These are phyloP conservation scores for Takifugu flavidus DNA, from an alignment of 2,113 vertebrate species.

Conservation along the genomic window DNA sequence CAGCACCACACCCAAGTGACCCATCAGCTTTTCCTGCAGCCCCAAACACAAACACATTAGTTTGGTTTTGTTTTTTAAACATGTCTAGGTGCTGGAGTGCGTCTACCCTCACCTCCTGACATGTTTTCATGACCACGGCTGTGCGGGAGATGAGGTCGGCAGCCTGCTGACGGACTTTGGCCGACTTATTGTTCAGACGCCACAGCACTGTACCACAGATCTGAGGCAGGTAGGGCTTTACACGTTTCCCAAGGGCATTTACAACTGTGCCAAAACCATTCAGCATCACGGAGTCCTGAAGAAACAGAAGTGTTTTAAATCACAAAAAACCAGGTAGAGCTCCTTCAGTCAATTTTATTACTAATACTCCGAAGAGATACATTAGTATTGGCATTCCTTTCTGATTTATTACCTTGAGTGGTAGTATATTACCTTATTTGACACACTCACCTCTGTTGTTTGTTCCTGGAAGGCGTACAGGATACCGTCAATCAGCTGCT, in stretches of 20 bases:
- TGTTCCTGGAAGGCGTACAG: slow-evolving; percentile 98
- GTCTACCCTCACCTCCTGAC: slow-evolving; percentile 84
- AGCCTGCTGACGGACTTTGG: slow-evolving; percentile 96
- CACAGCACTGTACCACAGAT: slow-evolving; percentile 98
- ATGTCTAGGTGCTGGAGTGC: too few species aligned
- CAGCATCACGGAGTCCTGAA: slow-evolving; percentile 96
- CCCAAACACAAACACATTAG: not conserved
- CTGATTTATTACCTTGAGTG: too few species aligned
- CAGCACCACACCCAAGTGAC: slow-evolving; percentile 95
- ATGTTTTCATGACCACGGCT: slow-evolving; percentile 99
- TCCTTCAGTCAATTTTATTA: too few species aligned
- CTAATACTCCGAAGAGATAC: too few species aligned
- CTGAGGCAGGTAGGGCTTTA: slow-evolving; percentile 97
- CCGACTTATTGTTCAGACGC: slow-evolving; percentile 98
- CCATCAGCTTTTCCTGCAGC: slow-evolving; percentile 95
- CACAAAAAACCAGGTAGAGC: not conserved
- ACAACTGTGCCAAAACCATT: slow-evolving; percentile 98
- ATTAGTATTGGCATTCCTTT: too few species aligned
- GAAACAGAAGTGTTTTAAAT: too few species aligned
- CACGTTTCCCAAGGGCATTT: slow-evolving; percentile 95
- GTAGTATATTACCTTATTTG: too few species aligned
- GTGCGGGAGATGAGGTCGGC: slow-evolving; percentile 98
- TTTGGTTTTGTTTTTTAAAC: not conserved
- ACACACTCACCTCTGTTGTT: slow-evolving; percentile 87
- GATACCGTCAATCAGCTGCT: slow-evolving; percentile 97